Percentiles rank a stretch among this genome's conserved stretches.
These are phyloP conservation scores for Rostratula benghalensis DNA, from an alignment of 2,113 vertebrate genomes.

Conservation along the genomic window DNA sequence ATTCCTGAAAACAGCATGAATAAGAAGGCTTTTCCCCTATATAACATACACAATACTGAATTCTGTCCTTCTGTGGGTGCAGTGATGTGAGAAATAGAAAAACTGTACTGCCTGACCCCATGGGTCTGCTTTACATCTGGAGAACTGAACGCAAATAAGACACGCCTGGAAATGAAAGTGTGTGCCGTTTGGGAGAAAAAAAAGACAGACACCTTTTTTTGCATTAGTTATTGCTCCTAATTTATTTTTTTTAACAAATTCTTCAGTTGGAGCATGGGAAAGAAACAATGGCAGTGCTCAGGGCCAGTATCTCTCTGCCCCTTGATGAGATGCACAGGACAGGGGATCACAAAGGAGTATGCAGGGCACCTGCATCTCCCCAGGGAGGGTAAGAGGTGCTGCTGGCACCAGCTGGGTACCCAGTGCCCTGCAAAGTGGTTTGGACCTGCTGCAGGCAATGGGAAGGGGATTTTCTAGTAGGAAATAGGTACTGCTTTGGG, in stretches of 20 bases:
- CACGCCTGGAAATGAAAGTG: background rate
- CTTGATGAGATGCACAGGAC: background rate
- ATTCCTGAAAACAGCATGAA: background rate
- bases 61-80: conserved; percentile 31
- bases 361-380: background rate
- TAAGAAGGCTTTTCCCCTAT: background rate
- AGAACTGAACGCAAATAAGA: background rate
- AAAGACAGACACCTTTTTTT: background rate
- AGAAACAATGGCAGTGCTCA: fast-evolving
- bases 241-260: background rate
- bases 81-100: conserved; percentile 64
- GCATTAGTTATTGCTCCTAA: background rate
- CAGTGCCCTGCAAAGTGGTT: background rate
- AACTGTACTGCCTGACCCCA: conserved; percentile 32
- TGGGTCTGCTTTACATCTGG: conserved; percentile 24
- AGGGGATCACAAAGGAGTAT: background rate
- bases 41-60: background rate
- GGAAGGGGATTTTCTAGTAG: background rate
- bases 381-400: fast-evolving
- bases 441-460: background rate
- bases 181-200: background rate
- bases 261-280: background rate
- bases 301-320: background rate
- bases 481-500: background rate
- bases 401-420: background rate